Evolutionary conservation across 2,113 vertebrate genomes (phyloP).

Genomic region (Alethe castanea): DNA sequence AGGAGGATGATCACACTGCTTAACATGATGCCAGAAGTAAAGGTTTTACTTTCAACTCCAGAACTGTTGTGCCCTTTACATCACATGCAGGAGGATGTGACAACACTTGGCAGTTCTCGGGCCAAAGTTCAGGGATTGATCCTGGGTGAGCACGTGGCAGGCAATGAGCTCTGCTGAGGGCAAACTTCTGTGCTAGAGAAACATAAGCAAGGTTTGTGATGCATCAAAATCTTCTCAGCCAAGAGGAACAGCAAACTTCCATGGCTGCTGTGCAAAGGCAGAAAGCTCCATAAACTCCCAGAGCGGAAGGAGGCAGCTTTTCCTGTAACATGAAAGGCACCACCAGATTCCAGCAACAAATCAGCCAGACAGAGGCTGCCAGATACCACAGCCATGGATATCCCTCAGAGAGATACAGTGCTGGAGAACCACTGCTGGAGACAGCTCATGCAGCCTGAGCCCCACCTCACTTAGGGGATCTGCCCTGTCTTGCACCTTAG

Average conservation of each 20-base stretch:
- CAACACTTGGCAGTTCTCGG: accelerated
- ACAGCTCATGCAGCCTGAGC: background rate
- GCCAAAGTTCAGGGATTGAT: background rate
- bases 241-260: background rate
- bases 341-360: background rate
- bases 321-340: background rate
- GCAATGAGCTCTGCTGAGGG: background rate
- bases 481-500: background rate
- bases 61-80: background rate
- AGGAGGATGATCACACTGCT: background rate
- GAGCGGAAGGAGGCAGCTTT: background rate
- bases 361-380: background rate
- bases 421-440: background rate
- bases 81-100: background rate
- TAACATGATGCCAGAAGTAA: background rate
- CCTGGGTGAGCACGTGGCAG: background rate
- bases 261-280: background rate
- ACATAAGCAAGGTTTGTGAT: background rate
- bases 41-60: background rate
- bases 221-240: background rate
- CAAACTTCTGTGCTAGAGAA: background rate
- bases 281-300: background rate
- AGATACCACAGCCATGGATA: accelerated
- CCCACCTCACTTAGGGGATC: accelerated
- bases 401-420: accelerated